Conservation (phyloP, 2,888 invertebrate species). For the Oconnorella tubifera region DNA sequence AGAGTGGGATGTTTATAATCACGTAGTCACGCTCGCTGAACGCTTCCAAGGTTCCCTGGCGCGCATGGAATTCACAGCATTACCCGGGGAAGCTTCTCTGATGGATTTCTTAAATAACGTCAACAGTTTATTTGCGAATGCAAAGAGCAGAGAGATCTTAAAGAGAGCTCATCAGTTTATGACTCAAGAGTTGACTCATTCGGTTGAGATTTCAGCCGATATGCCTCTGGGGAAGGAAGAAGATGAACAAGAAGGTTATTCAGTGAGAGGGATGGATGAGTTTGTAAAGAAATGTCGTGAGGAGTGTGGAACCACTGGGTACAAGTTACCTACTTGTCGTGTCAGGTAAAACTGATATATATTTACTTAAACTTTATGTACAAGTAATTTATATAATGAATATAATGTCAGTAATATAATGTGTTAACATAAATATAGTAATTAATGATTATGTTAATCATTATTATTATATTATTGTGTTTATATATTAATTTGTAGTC, state of each 20-base stretch:
- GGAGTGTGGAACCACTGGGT: conserved; percentile 22
- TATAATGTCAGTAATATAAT: too few species aligned
- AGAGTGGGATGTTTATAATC: conserved; percentile 29
- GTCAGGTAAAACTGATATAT: conserved; percentile 34
- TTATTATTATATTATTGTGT: too few species aligned
- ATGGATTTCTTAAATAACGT: conserved; percentile 36
- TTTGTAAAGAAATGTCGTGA: conserved; percentile 26
- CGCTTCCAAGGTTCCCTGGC: conserved; percentile 29
- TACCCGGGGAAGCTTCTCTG: conserved; percentile 18
- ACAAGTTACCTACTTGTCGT: conserved; percentile 30
- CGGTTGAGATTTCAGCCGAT: conserved; percentile 25
- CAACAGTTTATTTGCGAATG: conserved; percentile 33
- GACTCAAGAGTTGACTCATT: conserved; percentile 25
- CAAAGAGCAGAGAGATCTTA: conserved; percentile 32
- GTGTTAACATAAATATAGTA: too few species aligned
- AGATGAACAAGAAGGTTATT: conserved; percentile 18
- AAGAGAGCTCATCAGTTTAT: conserved; percentile 29
- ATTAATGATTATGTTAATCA: too few species aligned
- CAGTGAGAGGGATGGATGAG: conserved; percentile 18
- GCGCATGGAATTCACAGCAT: conserved; percentile 23
- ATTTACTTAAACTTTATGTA: too few species aligned
- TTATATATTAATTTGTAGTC: too few species aligned
- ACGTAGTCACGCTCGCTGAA: conserved; percentile 26
- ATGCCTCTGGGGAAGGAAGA: conserved; percentile 23
- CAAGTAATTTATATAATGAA: too few species aligned